Base-by-base conservation (phyloP, 2,113 vertebrate genomes). In the Rousettus leschenaultii region DNA sequence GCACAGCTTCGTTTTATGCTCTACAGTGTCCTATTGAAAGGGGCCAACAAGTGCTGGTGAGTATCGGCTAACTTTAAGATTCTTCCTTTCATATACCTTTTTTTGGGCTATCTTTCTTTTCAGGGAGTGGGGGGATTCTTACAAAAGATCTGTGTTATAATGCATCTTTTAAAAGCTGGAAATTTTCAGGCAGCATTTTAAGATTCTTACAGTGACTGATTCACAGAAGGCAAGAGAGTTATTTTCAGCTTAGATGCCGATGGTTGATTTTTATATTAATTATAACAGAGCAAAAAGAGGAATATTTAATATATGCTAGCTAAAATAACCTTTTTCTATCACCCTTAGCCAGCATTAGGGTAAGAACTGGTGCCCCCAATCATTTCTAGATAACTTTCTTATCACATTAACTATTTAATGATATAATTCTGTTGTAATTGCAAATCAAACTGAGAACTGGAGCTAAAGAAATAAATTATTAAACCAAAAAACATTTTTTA, bases 11-110 rank as follows among this genome's bases (percentile, higher is more conserved):
- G 30, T 92, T 96, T 78, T 28, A 53, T 86, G 93, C 92, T 92
- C 80, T 40, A 19, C 80, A 35, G 96, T 96, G 91, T 97, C 96
- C 98, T 98, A 93, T 55, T 68, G 95, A 95, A 98, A 96, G 97
- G 97, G 97, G 98, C 98, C 97, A 97, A 91, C 98, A 97, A 98
- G 91, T 92, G 98, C 95, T 94, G 98, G 99, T 99, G 97, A 99
- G 99, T 99, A 96, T 95, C 96, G 92, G 79, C 96, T 98, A 97
- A 96, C 65, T 95, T 84, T 90, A 94, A 85, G 84, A 84, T 66
- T 97, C 89, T 87, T 45, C 33, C 86, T 97, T 97, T 63, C 48
- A n/a, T 95, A 2, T 91, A 21, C 90, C 94, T 97, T 89, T 55
- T 66, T 53, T 26, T 33, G 51, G 51, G 26, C 55, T 96, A 91